These are phyloP conservation scores for Telenomus remus DNA, from an alignment of 1,140 invertebrate species.

Conservation along the genomic window DNA sequence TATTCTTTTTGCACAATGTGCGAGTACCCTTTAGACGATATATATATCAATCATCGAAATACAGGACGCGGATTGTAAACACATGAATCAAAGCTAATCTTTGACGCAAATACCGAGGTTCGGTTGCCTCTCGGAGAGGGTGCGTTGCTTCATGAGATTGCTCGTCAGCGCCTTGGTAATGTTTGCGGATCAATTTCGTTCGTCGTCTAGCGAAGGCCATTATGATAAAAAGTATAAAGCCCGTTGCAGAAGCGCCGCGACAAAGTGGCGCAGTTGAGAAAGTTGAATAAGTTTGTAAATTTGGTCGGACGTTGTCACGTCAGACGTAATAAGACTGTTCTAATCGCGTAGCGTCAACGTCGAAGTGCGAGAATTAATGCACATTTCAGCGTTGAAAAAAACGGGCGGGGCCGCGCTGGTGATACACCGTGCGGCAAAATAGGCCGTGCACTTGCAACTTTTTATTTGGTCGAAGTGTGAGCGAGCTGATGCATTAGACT, in stretches of 20 bases:
- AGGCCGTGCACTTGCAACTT: constrained; percentile 9
- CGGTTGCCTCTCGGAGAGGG: background rate
- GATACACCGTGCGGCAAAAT: background rate
- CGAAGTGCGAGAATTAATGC: background rate
- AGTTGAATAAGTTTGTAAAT: constrained; percentile 33
- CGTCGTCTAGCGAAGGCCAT: constrained; percentile 15
- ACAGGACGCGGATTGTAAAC: constrained; percentile 21
- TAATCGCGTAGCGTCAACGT: constrained; percentile 14
- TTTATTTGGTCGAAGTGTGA: constrained; percentile 13
- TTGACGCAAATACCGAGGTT: constrained; percentile 21
- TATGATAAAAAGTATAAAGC: constrained; percentile 43
- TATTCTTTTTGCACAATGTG: too few relatives aligned
- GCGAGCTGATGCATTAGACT: constrained; percentile 24
- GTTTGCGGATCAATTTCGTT: constrained; percentile 32
- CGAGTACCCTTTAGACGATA: background rate
- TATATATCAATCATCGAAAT: constrained; percentile 17
- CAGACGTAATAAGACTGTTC: constrained; percentile 15
- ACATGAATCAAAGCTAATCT: constrained; percentile 34
- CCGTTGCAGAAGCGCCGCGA: constrained; percentile 26
- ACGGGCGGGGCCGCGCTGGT: too few relatives aligned
- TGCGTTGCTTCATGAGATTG: constrained; percentile 8
- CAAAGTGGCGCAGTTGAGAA: constrained; percentile 20
- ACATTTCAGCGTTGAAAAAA: background rate
- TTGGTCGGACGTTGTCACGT: constrained; percentile 9
- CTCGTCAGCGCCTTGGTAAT: constrained; percentile 29